Percentiles rank a stretch among this genome's conserved stretches.
These are phyloP conservation scores for Semotilus atromaculatus DNA, from an alignment of 2,797 vertebrate species.

Conservation along the genomic window DNA sequence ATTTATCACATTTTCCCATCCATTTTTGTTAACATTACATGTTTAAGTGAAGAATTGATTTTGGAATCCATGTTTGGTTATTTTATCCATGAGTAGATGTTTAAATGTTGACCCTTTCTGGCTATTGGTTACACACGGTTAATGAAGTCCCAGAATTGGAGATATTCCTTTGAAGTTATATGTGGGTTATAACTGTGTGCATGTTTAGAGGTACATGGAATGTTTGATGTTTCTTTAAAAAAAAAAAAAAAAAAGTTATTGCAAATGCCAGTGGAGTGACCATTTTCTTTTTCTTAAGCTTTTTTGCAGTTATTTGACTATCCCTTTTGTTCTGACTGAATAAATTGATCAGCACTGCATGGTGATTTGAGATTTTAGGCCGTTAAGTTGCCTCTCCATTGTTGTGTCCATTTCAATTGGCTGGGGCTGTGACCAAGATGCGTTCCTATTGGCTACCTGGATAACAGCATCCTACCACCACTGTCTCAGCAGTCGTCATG, in stretches of 20 bases:
- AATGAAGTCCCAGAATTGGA: not conserved
- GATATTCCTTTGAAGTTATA: not conserved
- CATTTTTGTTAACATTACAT: conserved; percentile 72
- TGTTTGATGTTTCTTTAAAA: not conserved
- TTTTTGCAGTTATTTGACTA: not conserved
- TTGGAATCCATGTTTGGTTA: conserved; percentile 74
- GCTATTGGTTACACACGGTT: conserved; percentile 52
- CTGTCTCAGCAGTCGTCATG: conserved; percentile 54
- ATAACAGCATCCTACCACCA: conserved; percentile 38
- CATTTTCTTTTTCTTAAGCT: not conserved
- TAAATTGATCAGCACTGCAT: conserved; percentile 53
- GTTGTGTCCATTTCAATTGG: conserved; percentile 31
- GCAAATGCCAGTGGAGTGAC: not conserved
- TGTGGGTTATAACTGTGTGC: not conserved
- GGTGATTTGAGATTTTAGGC: conserved; percentile 54
- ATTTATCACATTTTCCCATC: conserved; percentile 64
- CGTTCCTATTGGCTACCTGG: conserved; percentile 46
- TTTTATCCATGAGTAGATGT: conserved; percentile 79
- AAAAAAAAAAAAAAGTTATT: not conserved
- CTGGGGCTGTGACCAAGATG: conserved; percentile 40
- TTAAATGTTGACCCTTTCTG: conserved; percentile 76
- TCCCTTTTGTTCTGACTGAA: conserved; percentile 30
- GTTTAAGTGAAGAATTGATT: conserved; percentile 80
- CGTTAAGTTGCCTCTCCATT: conserved; percentile 55
- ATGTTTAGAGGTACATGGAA: not conserved